Percentiles rank a stretch among this genome's conserved stretches.
Conservation (phyloP, 2,797 vertebrate species). For the Hapalemur alaotrensis region DNA sequence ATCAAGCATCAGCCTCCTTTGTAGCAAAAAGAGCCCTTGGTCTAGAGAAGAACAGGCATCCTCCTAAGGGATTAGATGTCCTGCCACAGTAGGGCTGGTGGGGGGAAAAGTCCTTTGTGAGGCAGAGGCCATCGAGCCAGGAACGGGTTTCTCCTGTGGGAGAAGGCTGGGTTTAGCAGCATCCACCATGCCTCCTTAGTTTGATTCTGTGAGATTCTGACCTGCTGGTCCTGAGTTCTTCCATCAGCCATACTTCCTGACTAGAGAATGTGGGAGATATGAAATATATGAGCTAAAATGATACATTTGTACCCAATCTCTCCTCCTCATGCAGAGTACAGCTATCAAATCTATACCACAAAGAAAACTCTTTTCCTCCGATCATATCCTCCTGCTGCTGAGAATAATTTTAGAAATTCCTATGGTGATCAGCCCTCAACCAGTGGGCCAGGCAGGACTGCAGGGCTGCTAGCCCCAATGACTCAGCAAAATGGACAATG, state of each 20-base stretch:
- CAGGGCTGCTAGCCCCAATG: background rate
- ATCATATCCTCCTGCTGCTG: background rate
- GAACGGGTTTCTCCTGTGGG: background rate
- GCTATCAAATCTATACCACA: background rate
- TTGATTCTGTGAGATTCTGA: background rate
- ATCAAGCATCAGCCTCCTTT: background rate
- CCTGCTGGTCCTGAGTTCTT: background rate
- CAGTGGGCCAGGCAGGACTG: background rate
- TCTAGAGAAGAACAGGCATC: background rate
- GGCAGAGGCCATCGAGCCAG: background rate
- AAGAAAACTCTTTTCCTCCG: background rate
- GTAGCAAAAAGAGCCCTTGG: background rate
- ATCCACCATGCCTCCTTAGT: background rate
- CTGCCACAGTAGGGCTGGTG: background rate
- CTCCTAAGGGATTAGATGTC: background rate
- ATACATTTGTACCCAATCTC: background rate
- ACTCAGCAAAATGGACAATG: conserved; percentile 1
- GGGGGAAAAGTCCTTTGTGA: background rate
- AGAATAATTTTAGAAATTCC: background rate
- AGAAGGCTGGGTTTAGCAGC: background rate
- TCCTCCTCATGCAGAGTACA: background rate
- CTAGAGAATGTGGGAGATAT: background rate
- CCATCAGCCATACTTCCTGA: background rate
- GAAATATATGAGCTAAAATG: background rate
- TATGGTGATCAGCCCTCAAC: background rate